A percentile compares a stretch with the other conserved stretches of the same genome.
phyloP scores from a whole-genome alignment of 1,140 invertebrate species.

The Cherax destructor region DNA sequence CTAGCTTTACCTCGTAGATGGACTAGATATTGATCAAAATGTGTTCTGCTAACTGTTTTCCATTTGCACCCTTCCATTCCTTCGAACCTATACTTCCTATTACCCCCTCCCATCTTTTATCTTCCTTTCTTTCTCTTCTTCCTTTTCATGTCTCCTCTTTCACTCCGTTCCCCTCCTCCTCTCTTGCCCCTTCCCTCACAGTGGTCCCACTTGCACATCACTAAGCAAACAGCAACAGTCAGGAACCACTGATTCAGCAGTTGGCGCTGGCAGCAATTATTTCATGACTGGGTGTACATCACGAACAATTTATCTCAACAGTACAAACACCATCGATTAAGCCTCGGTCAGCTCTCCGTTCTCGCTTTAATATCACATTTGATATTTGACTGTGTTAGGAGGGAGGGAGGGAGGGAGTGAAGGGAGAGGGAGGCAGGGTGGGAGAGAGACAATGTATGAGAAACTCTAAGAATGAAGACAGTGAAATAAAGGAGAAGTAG shows the following conservation, averaged over 20 bases:
- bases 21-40: no score
- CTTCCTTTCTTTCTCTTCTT: constrained; percentile 29
- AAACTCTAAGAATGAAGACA: neutral
- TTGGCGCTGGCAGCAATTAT: neutral
- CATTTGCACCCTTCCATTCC: no score
- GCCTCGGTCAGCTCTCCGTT: neutral
- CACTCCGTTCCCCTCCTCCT: no score
- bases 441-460: no score
- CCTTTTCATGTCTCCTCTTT: neutral
- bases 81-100: neutral
- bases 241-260: neutral
- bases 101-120: neutral
- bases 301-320: neutral
- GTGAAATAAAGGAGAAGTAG: neutral
- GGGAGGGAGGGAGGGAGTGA: no score
- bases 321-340: constrained; percentile 2
- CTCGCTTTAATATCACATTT: neutral
- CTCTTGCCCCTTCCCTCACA: no score
- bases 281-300: neutral
- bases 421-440: no score
- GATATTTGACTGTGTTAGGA: no score
- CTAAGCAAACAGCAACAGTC: neutral
- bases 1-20: no score
- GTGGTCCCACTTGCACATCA: neutral
- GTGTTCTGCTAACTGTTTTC: no score